Base-by-base conservation (phyloP, 2,888 invertebrate genomes). In the Lithophane ornitopus region DNA sequence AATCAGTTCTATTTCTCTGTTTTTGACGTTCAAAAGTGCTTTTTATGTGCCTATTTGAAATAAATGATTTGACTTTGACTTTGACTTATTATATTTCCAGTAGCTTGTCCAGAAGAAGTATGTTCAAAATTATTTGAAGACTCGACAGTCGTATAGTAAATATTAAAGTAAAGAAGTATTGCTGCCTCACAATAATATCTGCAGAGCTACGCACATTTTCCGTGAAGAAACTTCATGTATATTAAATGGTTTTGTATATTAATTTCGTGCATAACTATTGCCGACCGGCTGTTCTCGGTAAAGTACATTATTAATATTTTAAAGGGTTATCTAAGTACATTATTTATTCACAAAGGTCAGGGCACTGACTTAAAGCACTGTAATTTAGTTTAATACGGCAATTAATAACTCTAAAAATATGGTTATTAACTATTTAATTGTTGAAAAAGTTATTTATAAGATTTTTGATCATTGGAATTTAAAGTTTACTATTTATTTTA, bases 241-340 rank as follows among this genome's bases (percentile, higher is more conserved):
- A 81, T 56, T 67, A 75, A 75, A 78, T 81, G 39, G 22, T 46
- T 74, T 81, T 61, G 46, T 66, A 49, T 66, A 74, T 74, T 34
- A 67, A 67, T 67, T 81, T 66, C 19, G 54, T 66, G 49, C 49
- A 41, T 22, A 75, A 67, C 66, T 75, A 76, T 76, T 56, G 34
- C 62, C 66, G 8, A 34, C n/a, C 14, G 26, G n/a, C 26, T 69
- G 59, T 82, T 59, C 68, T 58, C 26, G 54, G 46, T 76, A 28
- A 75, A 75, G 81, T 52, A 81, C 46, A 75, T 76, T 69, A 69
- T 76, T 76, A 52, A 80, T 82, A 52, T 70, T 82, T 69, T 70
- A 78, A 70, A 52, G 52, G 78, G 56, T 67, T 76, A 54, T 22
- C 68, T 66, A n/a, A n/a, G n/a, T n/a, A 22, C 26, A 72, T 81